These are phyloP conservation scores for Lypha dubia DNA, from an alignment of 2,888 invertebrate genomes.

Conservation along the genomic window DNA sequence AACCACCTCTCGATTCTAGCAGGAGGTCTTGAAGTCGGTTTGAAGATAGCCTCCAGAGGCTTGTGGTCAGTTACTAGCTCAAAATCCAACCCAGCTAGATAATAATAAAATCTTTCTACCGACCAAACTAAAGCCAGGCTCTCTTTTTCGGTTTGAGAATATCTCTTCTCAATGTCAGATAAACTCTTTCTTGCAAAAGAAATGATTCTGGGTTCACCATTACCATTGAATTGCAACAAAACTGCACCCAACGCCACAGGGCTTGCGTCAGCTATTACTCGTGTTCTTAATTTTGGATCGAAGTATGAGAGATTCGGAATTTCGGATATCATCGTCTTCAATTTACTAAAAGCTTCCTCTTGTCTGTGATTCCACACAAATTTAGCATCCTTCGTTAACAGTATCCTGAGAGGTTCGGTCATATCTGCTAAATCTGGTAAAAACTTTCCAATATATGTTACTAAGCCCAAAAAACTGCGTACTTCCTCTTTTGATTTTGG, in stretches of 20 bases:
- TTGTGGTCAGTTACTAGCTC: too few relatives aligned
- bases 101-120: too few relatives aligned
- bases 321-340: conserved; percentile 69
- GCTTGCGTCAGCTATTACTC: conserved; percentile 3
- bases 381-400: conserved; percentile 70
- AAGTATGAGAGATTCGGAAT: conserved; percentile 73
- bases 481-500: neutral
- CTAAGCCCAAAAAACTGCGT: neutral
- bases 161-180: conserved; percentile 60
- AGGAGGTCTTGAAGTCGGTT: too few relatives aligned
- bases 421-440: too few relatives aligned
- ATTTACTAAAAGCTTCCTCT: neutral
- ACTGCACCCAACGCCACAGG: too few relatives aligned
- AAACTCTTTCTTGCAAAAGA: conserved; percentile 67
- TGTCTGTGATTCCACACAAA: neutral
- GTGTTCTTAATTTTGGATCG: conserved; percentile 65
- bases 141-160: conserved; percentile 72
- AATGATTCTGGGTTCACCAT: conserved; percentile 44
- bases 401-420: conserved; percentile 67
- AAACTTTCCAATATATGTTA: neutral
- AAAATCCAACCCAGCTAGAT: too few relatives aligned
- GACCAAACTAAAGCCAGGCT: conserved; percentile 67
- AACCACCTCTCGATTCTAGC: too few relatives aligned
- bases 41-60: too few relatives aligned
- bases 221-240: conserved; percentile 20